A percentile compares a stretch with the other conserved stretches of the same genome.
These are phyloP conservation scores for Ceriagrion tenellum DNA, from an alignment of 2,888 invertebrate genomes.

Conservation along the genomic window DNA sequence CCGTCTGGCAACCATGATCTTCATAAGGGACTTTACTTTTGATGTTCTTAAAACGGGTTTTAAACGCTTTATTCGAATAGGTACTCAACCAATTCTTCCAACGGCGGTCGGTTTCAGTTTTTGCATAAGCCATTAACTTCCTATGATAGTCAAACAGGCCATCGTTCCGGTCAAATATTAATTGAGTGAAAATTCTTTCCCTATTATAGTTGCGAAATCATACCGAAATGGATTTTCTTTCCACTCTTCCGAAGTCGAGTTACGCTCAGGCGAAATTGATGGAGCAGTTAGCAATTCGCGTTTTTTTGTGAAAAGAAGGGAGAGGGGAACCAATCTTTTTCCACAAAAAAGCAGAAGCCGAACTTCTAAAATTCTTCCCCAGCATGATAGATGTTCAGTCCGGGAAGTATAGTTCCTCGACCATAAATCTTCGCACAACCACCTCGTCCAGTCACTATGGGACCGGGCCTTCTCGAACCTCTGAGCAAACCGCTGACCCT, in stretches of 20 bases:
- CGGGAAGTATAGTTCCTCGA: not conserved
- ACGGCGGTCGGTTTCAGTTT: no score
- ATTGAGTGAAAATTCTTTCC: no score
- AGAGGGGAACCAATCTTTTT: not conserved
- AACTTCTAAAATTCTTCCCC: not conserved
- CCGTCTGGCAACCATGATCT: no score
- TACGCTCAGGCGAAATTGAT: not conserved
- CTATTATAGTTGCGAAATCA: no score
- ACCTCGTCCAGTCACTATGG: not conserved
- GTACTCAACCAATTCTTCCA: no score
- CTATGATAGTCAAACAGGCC: no score
- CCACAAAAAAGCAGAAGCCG: not conserved
- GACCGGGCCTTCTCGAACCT: not conserved
- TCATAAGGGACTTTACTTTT: no score
- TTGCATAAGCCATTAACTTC: no score
- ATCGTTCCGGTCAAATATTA: no score
- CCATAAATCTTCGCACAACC: not conserved
- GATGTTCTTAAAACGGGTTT: no score
- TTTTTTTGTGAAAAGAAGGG: not conserved
- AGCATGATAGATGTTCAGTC: not conserved
- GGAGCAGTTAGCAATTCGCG: not conserved
- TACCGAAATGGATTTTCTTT: not conserved
- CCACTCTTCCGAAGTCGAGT: not conserved
- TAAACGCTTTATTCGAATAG: no score
- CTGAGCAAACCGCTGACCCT: not conserved